phyloP scores from a whole-genome alignment of 2,797 vertebrate species.

The Sebastes minor region DNA sequence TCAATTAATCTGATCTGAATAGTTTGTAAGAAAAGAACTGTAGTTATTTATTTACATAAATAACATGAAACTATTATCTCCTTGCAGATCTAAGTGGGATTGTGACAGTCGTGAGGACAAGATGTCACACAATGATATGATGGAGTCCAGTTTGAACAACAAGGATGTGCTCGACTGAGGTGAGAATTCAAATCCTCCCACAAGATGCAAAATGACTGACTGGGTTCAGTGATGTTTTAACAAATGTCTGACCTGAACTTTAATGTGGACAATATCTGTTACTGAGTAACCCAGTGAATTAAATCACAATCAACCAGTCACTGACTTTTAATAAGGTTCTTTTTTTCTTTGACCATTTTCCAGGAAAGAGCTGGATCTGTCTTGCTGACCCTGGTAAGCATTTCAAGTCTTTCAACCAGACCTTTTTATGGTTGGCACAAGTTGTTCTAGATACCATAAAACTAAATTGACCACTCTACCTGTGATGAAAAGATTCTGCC shows the following conservation, averaged over 20 bases:
- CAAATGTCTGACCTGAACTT: constrained; percentile 87
- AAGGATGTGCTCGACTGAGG: background rate
- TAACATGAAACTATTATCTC: rapidly evolving
- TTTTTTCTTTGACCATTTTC: background rate
- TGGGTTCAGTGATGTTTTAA: constrained; percentile 75
- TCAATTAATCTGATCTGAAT: constrained; percentile 72
- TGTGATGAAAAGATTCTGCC: constrained; percentile 85
- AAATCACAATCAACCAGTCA: rapidly evolving
- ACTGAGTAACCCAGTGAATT: constrained; percentile 62
- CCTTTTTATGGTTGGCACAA: background rate
- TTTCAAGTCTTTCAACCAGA: background rate
- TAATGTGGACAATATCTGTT: constrained; percentile 67
- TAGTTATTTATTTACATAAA: rapidly evolving
- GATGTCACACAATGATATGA: no score
- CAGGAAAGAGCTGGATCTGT: background rate
- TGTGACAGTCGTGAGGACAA: rapidly evolving
- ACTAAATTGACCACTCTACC: constrained; percentile 16
- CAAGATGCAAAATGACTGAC: rapidly evolving
- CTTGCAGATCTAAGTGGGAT: background rate
- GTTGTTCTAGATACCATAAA: background rate
- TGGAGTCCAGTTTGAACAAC: background rate
- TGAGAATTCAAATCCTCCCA: background rate
- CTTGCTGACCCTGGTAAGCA: background rate
- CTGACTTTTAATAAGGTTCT: background rate
- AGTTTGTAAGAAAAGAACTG: rapidly evolving